Base-by-base conservation (phyloP, 1,140 invertebrate genomes). In the Atopsyche davidsoni region DNA sequence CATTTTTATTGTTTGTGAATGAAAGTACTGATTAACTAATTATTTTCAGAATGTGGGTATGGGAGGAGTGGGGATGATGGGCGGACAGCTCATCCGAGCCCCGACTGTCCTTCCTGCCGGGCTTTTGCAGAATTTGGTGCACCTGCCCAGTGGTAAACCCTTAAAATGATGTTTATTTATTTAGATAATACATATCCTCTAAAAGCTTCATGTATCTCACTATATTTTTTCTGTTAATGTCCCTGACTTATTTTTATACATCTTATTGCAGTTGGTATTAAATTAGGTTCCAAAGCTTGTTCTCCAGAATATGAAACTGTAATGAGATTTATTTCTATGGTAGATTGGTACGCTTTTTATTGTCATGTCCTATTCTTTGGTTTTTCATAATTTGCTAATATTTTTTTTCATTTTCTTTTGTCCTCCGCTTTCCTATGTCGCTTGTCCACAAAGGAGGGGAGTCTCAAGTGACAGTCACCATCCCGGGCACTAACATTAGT, bases 71-170 rank as follows among this genome's bases (percentile, higher is more conserved):
- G 69, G 69, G 40, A 61, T 74, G 4, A 67, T 74, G 10, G 72
- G 72, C 43, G 83, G 82, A 0, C 83, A 86, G 60, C 75, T 85
- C 4, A 76, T 86, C 1, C 63, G 83, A 18, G 75, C 75, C 1
- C 76, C 81, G 10, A 52, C 24, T 32, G 66, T 75, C 6, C 55
- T 74, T 47, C 75, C 75, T 3, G 67, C 76, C 21, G 75, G 73
- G 41, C 70, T 80, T 53, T 64, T 79, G 2, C 79, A 80, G 49
- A 77, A 76, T 45, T 62, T 78, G 28, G 73, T 75, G 65, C 70
- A 73, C 59, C 56, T 75, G 50, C 69, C 72, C 1, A 57, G 66
- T 14, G 69, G 69, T 72, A 55, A 49, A 34, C n/a, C n/a, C n/a
- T n/a, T n/a, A n/a, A n/a, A n/a, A n/a, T n/a, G n/a, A n/a, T n/a